Evolutionary conservation across 2,797 vertebrate genomes (phyloP), one percentile per base, ranked within the genome.

Genomic region (Acanthurus leucopareius): DNA sequence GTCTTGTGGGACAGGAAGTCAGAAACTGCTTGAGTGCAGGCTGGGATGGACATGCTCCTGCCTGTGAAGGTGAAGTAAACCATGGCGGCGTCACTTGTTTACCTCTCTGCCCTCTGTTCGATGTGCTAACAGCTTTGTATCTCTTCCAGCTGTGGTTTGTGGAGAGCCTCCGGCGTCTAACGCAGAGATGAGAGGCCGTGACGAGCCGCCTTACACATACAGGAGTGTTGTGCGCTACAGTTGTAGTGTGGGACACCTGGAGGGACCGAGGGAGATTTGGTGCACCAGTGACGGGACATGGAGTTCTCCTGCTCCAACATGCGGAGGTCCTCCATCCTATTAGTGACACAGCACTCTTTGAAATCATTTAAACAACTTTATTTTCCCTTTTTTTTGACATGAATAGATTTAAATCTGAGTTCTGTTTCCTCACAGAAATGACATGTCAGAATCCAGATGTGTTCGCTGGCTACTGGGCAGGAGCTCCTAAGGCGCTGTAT

Each of bases 201-300:
- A 7, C 15, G 75, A 87, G 22, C 66, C 58, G 0, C 20, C 69
- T 0, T 88, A 92, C 80, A 28, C 1, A 0, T 93, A 90, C 83
- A 65, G 67, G 56, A 80, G 6, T 6, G 76, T 71, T n/a, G 17
- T 94, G 11, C 11, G 1, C 9, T 96, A 95, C 63, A 52, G 1
- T 1, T 95, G 95, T 58, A 79, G 0, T 0, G 10, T 0, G 2
- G 94, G 94, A 14, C 61, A 59, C 1, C 77, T 95, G 3, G 35
- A 69, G 11, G 95, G 95, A n/a, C 1, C n/a, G 0, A 63, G 5
- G 1, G 72, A 88, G 8, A 87, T 96, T 1, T 71, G 86, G 87
- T 96, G 95, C 61, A 94, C 91, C 0, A 2, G 84, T 51, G 15
- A 90, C 0, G 94, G 94, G 32, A 95, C 68, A 0, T 96, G 95